Evolutionary conservation across 2,797 vertebrate genomes (phyloP).

Genomic region (Rhinichthys osculus): DNA sequence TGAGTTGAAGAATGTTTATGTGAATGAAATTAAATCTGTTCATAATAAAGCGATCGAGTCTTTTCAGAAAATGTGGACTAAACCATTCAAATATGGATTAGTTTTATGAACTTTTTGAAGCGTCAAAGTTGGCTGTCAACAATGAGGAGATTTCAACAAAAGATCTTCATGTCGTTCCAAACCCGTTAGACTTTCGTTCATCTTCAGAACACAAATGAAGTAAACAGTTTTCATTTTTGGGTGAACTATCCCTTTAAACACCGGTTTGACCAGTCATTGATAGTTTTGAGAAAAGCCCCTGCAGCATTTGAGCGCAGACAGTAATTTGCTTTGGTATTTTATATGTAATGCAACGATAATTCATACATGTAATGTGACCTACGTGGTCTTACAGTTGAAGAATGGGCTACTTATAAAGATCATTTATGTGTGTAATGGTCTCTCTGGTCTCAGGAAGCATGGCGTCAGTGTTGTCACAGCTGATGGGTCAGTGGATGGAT

Average conservation of each 20-base stretch:
- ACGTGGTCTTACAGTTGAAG: neutral
- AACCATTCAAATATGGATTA: too few species aligned
- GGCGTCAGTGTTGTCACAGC: constrained; percentile 2
- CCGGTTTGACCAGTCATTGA: neutral
- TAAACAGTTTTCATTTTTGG: neutral
- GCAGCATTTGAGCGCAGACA: neutral
- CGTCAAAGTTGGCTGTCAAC: neutral
- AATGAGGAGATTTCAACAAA: neutral
- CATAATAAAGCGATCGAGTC: too few species aligned
- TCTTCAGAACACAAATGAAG: neutral
- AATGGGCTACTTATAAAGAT: neutral
- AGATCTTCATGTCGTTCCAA: neutral
- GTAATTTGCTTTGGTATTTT: neutral
- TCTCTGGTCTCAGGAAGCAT: constrained; percentile 8
- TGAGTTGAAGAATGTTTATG: too few species aligned
- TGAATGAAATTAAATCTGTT: too few species aligned
- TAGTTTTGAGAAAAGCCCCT: neutral
- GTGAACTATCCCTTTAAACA: neutral
- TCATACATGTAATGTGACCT: neutral
- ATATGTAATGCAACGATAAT: neutral
- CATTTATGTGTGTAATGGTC: neutral
- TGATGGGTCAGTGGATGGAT: constrained; percentile 53
- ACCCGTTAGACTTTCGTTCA: too few species aligned
- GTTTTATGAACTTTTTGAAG: too few species aligned
- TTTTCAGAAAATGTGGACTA: too few species aligned